Conservation (phyloP, 2,113 vertebrate species). For the Boulengeromyrus knoepffleri region DNA sequence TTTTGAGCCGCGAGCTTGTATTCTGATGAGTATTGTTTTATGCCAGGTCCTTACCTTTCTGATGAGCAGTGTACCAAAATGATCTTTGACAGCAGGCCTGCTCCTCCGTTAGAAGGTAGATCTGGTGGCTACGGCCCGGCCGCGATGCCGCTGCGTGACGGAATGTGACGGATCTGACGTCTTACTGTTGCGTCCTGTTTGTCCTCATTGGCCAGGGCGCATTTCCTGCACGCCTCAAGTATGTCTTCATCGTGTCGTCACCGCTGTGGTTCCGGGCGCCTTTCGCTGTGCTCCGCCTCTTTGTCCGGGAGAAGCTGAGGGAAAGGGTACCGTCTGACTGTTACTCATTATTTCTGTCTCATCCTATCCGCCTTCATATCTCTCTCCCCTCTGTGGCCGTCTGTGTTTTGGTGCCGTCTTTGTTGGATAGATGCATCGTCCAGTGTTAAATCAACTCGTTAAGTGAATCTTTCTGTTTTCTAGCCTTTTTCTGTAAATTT, state of each 20-base stretch:
- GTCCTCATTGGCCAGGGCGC: constrained; percentile 51
- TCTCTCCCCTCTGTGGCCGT: neutral
- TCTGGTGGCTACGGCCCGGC: neutral
- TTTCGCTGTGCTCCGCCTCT: constrained; percentile 64
- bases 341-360: neutral
- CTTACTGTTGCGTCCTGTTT: neutral
- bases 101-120: neutral
- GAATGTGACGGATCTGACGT: neutral
- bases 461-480: neutral
- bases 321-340: constrained; percentile 51
- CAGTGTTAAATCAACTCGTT: neutral
- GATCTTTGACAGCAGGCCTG: neutral
- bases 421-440: neutral
- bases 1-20: neutral
- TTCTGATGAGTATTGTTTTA: neutral
- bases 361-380: neutral
- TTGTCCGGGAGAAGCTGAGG: constrained; percentile 67
- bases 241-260: constrained; percentile 69
- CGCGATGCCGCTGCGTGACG: neutral
- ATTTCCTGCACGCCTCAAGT: constrained; percentile 68
- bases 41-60: neutral
- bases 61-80: neutral
- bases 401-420: neutral
- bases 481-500: neutral
- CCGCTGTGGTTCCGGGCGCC: constrained; percentile 70